Conservation (phyloP, 2,797 vertebrate species). For the Tokudaia tokunoshimensis region DNA sequence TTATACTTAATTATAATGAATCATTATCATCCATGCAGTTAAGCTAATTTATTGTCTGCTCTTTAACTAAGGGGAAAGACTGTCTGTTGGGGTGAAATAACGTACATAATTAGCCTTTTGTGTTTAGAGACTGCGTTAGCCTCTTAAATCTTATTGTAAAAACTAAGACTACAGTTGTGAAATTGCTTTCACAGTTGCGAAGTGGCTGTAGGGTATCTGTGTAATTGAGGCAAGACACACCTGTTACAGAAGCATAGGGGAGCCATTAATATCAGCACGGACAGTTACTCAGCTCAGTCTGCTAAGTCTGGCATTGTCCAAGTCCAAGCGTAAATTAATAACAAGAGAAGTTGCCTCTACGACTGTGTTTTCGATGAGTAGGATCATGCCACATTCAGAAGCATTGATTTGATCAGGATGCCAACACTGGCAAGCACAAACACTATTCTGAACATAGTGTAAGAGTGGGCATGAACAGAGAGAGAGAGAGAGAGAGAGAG, state of each 20-base stretch:
- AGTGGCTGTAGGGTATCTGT: slow-evolving; percentile 70
- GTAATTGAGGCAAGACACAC: slow-evolving; percentile 83
- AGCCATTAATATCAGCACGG: slow-evolving; percentile 89
- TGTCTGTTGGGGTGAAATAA: slow-evolving; percentile 86
- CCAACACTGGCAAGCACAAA: slow-evolving; percentile 81
- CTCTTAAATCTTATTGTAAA: slow-evolving; percentile 85
- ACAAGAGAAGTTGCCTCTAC: slow-evolving; percentile 87
- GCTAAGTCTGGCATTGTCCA: slow-evolving; percentile 86
- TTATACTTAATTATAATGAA: slow-evolving; percentile 90
- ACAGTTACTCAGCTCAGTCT: slow-evolving; percentile 86
- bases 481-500: too few relatives aligned
- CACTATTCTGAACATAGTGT: slow-evolving; percentile 75
- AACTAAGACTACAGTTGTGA: slow-evolving; percentile 80
- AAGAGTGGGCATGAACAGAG: not conserved
- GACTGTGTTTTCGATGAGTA: slow-evolving; percentile 88
- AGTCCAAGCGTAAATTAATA: slow-evolving; percentile 89
- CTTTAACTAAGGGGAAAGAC: slow-evolving; percentile 85
- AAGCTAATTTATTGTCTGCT: slow-evolving; percentile 89
- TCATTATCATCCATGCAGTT: slow-evolving; percentile 88
- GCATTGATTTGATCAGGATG: slow-evolving; percentile 87
- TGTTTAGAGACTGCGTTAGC: slow-evolving; percentile 85
- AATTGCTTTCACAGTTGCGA: slow-evolving; percentile 77
- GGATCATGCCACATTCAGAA: slow-evolving; percentile 84
- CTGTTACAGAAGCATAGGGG: slow-evolving; percentile 91
- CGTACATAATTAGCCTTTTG: slow-evolving; percentile 88